phyloP scores from a whole-genome alignment of 2,113 vertebrate species.

The Apus apus region DNA sequence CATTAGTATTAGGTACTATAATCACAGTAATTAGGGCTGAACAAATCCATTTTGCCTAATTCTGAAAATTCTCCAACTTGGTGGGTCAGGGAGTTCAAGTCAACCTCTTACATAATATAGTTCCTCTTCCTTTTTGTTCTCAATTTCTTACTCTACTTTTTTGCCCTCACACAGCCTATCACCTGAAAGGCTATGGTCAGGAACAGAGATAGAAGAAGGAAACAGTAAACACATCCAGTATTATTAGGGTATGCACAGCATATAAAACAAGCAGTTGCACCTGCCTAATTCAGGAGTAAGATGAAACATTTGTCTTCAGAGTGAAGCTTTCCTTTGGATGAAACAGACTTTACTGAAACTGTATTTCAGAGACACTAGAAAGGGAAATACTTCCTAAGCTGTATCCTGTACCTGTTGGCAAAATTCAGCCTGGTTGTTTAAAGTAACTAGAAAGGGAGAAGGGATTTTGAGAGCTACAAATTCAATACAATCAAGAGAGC shows the following conservation, averaged over 20 bases:
- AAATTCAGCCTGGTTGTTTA: background rate
- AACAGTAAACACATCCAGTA: slow-evolving; percentile 39
- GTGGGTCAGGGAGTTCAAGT: slow-evolving; percentile 48
- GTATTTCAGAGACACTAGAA: background rate
- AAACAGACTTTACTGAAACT: background rate
- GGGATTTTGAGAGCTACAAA: background rate
- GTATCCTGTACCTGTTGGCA: background rate
- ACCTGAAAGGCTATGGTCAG: slow-evolving; percentile 25
- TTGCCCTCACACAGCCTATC: background rate
- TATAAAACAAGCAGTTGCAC: slow-evolving; percentile 46
- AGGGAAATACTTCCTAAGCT: background rate
- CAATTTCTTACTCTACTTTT: background rate
- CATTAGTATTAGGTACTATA: slow-evolving; percentile 64
- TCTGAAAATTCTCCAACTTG: slow-evolving; percentile 53
- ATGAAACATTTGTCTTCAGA: background rate
- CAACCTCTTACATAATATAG: background rate
- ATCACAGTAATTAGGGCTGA: slow-evolving; percentile 65
- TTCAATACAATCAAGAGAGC: background rate
- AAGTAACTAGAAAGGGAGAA: background rate
- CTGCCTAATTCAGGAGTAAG: background rate
- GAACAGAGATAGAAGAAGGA: slow-evolving; percentile 13
- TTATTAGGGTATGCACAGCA: slow-evolving; percentile 27
- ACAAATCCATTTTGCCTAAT: slow-evolving; percentile 61
- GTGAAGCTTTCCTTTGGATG: background rate
- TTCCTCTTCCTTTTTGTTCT: background rate